Evolutionary conservation across 2,113 vertebrate species (phyloP), one percentile per base, ranked within the genome.

Genomic region (Cephalophus harveyi): DNA sequence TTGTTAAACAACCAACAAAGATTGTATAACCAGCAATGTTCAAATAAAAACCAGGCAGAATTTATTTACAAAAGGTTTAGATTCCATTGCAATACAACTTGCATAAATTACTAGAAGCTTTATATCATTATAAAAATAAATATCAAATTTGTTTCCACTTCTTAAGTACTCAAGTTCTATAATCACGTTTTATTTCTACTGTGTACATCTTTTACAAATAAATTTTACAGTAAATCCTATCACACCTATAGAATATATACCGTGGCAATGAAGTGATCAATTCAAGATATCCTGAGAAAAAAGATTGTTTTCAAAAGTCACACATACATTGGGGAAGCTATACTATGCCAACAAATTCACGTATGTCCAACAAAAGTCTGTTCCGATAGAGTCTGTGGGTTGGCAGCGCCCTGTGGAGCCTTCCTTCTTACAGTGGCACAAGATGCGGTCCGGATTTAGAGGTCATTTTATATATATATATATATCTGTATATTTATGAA

Each of bases 41-140:
- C 99, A 99, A 99, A 99, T 99, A 99, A 99, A 99, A 99, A 99
- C 99, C 99, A 99, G 99, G 99, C 99, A 99, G 99, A 98, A 99
- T 99, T 99, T 99, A 99, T 99, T 99, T 99, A 99, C 99, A 99
- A 99, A 99, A 99, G 98, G 98, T 99, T 99, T 99, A 98, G 98
- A 99, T 99, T 99, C 98, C 99, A 98, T 99, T 99, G 99, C 99
- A 99, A 99, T 99, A 99, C 99, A 99, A 99, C 99, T 99, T 99
- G 99, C 99, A 99, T 99, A 99, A 99, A 99, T 99, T 99, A 99
- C 99, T 99, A 99, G 99, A 99, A 99, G 99, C 99, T 99, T 99
- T 99, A 99, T 99, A 98, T 99, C 98, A 96, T 99, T 99, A 99
- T 99, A 99, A 99, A 99, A 99, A 99, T 99, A 99, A 99, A 99